Evolutionary conservation across 2,797 vertebrate species (phyloP).

Genomic region (Microctenopoma lineatum): DNA sequence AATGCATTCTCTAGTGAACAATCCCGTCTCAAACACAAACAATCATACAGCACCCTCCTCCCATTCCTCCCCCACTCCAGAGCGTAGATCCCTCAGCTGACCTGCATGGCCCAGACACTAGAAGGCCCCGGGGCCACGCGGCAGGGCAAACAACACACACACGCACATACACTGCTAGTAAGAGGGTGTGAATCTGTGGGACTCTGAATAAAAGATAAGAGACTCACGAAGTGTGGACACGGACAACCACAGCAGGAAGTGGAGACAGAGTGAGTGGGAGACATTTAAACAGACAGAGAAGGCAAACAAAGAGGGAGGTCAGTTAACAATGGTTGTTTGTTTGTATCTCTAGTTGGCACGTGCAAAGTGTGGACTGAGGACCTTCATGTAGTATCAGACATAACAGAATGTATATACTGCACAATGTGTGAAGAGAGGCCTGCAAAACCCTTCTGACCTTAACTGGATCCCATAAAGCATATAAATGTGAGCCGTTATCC

Average conservation of each 20-base stretch:
- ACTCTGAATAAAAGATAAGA: slow-evolving; percentile 36
- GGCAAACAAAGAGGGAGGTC: slow-evolving; percentile 40
- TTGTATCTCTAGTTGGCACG: background rate
- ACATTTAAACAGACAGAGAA: slow-evolving; percentile 21
- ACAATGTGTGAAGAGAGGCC: background rate
- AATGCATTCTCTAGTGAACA: slow-evolving; percentile 2
- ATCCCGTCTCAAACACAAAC: slow-evolving; percentile 11
- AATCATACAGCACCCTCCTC: background rate
- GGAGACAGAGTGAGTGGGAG: background rate
- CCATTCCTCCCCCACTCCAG: slow-evolving; percentile 46
- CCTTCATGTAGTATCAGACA: no score
- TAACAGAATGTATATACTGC: no score
- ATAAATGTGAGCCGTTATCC: slow-evolving; percentile 11
- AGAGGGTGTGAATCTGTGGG: slow-evolving; percentile 54
- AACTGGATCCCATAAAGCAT: slow-evolving; percentile 13
- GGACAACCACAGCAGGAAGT: slow-evolving; percentile 30
- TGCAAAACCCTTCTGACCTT: slow-evolving; percentile 19
- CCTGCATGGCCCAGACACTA: slow-evolving; percentile 68
- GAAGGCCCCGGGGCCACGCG: slow-evolving; percentile 68
- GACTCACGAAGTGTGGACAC: slow-evolving; percentile 32
- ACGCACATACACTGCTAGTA: slow-evolving; percentile 11
- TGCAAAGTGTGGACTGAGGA: no score
- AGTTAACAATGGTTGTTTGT: background rate
- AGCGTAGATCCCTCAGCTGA: slow-evolving; percentile 59
- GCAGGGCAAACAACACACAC: slow-evolving; percentile 27